Conservation (phyloP, 2,888 invertebrate species). For the Cheilosia urbana region DNA sequence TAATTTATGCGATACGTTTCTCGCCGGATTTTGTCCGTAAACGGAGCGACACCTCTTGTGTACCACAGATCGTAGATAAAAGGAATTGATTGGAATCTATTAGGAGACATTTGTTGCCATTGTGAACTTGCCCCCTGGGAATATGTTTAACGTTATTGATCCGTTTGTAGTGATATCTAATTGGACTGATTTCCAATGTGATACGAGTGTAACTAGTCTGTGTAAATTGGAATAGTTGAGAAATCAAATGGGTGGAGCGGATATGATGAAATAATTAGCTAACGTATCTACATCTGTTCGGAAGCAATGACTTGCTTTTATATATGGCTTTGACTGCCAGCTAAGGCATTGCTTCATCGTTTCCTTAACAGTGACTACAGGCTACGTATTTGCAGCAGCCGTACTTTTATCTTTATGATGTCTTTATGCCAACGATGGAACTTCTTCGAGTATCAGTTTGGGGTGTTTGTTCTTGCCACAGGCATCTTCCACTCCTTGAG, state of each 20-base stretch:
- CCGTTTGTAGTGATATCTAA: constrained; percentile 13
- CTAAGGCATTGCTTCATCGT: no score
- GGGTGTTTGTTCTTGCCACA: no score
- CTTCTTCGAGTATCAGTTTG: no score
- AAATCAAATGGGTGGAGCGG: not conserved
- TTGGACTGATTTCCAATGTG: constrained; percentile 10
- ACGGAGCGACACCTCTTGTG: constrained; percentile 11
- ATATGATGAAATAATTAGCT: no score
- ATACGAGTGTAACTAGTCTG: not conserved
- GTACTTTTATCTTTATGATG: no score
- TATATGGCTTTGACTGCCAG: no score
- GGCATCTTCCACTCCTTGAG: no score
- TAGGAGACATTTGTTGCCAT: constrained; percentile 2
- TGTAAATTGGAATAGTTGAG: not conserved
- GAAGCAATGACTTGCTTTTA: not conserved
- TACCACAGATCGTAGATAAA: constrained; percentile 4
- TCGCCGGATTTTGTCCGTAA: not conserved
- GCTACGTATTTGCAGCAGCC: no score
- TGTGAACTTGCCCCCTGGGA: not conserved
- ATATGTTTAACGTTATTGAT: constrained; percentile 5
- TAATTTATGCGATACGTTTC: constrained; percentile 17
- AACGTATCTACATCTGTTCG: not conserved
- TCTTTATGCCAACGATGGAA: no score
- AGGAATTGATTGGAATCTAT: constrained; percentile 27
- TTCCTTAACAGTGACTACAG: no score